Conservation (phyloP, 2,888 invertebrate species). For the Hirtodrosophila alboralis region DNA sequence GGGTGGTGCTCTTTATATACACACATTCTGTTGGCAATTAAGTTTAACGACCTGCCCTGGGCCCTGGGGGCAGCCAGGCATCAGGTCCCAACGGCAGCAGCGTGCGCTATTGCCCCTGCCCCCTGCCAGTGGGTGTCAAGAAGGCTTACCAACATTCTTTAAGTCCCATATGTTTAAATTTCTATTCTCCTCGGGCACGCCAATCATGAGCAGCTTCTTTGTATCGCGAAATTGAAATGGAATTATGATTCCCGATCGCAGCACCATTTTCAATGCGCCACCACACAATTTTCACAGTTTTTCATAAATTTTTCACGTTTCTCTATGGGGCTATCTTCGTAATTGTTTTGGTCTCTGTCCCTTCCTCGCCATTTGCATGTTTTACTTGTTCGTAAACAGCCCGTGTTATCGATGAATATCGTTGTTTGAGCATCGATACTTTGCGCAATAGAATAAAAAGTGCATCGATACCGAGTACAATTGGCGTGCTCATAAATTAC, state of each 20-base stretch:
- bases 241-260: conserved; percentile 81
- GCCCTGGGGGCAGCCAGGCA: conserved; percentile 25
- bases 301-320: conserved; percentile 75
- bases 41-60: conserved; percentile 64
- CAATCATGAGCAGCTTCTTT: conserved; percentile 81
- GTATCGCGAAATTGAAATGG: conserved; percentile 82
- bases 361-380: conserved; percentile 63
- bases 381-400: conserved; percentile 73
- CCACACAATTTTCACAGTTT: conserved; percentile 73
- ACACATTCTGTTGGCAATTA: conserved; percentile 55
- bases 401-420: conserved; percentile 42
- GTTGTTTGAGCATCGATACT: conserved; percentile 21
- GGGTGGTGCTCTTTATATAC: conserved; percentile 28
- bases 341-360: conserved; percentile 77
- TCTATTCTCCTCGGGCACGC: conserved; percentile 75
- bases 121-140: conserved; percentile 20
- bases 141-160: conserved; percentile 80
- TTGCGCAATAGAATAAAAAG: conserved; percentile 1
- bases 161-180: conserved; percentile 81
- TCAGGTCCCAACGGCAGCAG: conserved; percentile 21
- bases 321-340: conserved; percentile 69
- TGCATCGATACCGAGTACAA: conserved; percentile 4
- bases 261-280: conserved; percentile 78
- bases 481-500: no score
- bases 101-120: conserved; percentile 30